Evolutionary conservation across 2,113 vertebrate genomes (phyloP), one percentile per base, ranked within the genome.

Genomic region (Hystrix cristata): DNA sequence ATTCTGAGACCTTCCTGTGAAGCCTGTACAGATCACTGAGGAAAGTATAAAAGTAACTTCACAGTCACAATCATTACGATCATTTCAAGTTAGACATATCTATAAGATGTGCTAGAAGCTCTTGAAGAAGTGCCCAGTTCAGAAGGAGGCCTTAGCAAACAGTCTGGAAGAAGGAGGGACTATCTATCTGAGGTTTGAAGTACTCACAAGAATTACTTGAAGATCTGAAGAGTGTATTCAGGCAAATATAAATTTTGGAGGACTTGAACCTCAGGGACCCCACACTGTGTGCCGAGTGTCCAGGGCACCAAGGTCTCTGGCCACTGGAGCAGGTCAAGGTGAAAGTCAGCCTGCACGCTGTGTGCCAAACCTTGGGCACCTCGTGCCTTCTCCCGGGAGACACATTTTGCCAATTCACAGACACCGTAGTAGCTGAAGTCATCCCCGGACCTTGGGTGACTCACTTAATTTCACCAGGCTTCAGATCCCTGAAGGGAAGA

Each of bases 281-380:
- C 1, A n/a, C 13, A 6, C 18, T 31, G 3, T 64, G 3, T 84
- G 3, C 7, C 62, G 2, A 0, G 0, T 15, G 15, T 72, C n/a
- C 13, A 31, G 16, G 79, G 2, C 31, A 72, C 5, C 6, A 29
- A 2, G 0, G 2, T 51, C 16, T 51, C 14, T 71, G 21, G 12
- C 51, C 13, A 74, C 31, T 15, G 18, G 12, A 62, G 23, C 2
- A 57, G 57, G 11, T 48, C 19, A 25, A 25, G 0, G 34, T 53
- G 6, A 59, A 95, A 91, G 43, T 4, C 21, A 65, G 5, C 0
- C 34, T 27, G 67, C 46, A 5, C 11, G 64, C 57, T 84, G 43
- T 34, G 59, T 55, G 38, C 19, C 55, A 74, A 74, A 48, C 2
- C 3, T 8, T 31, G 3, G 67, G 4, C 12, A 7, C 21, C 31